Evolutionary conservation across 2,888 invertebrate species (phyloP), one percentile per base, ranked within the genome.

Genomic region (Spilosoma lubricipeda): DNA sequence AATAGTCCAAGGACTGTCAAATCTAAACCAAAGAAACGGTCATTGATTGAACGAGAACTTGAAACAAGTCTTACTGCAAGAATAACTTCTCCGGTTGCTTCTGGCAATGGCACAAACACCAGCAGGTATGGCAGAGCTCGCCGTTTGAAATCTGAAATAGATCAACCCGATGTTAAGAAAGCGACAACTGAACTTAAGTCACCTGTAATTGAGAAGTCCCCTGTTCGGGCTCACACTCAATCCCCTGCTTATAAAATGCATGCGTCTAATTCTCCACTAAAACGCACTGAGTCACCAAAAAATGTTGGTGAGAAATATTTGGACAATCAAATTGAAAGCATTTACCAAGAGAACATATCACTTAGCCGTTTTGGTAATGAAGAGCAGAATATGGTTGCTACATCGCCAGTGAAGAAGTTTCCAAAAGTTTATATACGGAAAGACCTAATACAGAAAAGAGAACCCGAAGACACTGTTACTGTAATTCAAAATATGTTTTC

Each of bases 101-200:
- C 82, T 45, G 80, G 81, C 20, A 93, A 92, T 68, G 88, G 87
- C n/a, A 79, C 85, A 1, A 94, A 86, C 63, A 96, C 91, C 45
- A 97, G 97, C 82, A 96, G 97, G 23, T 97, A 97, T 89, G 97
- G 97, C 15, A 93, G 97, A 87, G 92, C 96, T 71, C 95, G 96
- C 48, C 95, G 96, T 73, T 91, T 95, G 11, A 97, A 97, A 89
- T 89, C 92, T n/a, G 91, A 93, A 3, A 82, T 86, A 23, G 96
- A 96, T 71, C 90, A 90, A 77, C 87, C 89, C 4, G 93, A 94
- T 48, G 86, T 90, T 0, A 96, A 96, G 69, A 93, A 92, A 86
- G 83, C 90, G 33, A 84, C 90, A 18, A 71, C 81, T 0, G 92
- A 91, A 75, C 69, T 89, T 3, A 91, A 91, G 80, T 90, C 93